Conservation (phyloP, 2,113 vertebrate genomes). For the Oncorhynchus tshawytscha region DNA sequence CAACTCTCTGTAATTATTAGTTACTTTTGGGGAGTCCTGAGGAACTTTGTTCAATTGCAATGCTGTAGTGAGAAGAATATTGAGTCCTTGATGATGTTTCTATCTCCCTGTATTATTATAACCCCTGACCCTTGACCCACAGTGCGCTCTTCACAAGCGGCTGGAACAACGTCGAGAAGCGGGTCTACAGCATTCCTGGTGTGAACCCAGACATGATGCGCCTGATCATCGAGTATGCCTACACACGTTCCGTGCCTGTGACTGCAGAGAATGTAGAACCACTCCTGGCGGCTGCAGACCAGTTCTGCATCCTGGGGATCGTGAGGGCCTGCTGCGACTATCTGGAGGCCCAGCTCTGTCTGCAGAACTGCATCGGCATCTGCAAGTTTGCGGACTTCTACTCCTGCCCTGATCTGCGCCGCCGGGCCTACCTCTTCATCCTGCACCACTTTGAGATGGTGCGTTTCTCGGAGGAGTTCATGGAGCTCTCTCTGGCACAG, state of each 20-base stretch:
- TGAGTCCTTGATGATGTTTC: not conserved
- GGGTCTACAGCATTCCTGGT: conserved; percentile 71
- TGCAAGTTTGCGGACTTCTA: conserved; percentile 74
- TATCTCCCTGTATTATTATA: no score
- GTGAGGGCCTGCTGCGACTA: conserved; percentile 73
- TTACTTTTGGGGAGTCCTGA: no score
- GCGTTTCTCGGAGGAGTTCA: conserved; percentile 70
- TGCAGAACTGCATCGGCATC: conserved; percentile 79
- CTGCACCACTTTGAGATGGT: conserved; percentile 77
- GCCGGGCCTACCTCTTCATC: conserved; percentile 74
- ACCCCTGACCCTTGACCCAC: conserved; percentile 4
- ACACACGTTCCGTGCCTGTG: conserved; percentile 70
- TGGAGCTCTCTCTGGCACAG: conserved; percentile 72
- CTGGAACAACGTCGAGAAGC: conserved; percentile 70
- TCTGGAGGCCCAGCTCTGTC: conserved; percentile 69
- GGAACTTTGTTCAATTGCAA: no score
- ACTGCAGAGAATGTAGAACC: conserved; percentile 67
- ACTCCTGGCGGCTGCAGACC: conserved; percentile 74
- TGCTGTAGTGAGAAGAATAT: not conserved
- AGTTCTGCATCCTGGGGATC: conserved; percentile 71
- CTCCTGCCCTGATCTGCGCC: conserved; percentile 59
- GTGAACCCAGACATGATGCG: conserved; percentile 76
- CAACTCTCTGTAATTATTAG: no score
- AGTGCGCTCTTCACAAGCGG: conserved; percentile 77
- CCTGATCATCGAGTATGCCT: conserved; percentile 78